Evolutionary conservation across 2,113 vertebrate genomes (phyloP), one percentile per base, ranked within the genome.

Genomic region (Pluvialis apricaria): DNA sequence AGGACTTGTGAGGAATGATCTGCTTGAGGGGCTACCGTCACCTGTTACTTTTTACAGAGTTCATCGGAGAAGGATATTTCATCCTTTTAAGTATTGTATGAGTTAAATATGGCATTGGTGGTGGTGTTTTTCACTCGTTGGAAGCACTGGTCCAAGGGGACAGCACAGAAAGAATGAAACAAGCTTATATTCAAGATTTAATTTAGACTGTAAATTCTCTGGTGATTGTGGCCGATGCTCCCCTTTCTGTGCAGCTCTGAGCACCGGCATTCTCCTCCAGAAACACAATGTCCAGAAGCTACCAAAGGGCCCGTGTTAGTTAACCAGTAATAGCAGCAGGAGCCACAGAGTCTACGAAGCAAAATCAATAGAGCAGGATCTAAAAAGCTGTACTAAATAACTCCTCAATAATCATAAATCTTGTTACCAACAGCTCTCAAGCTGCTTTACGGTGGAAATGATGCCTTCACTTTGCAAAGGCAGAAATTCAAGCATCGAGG

Each of bases 371-470:
- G 54, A 80, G 78, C 70, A 57, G 45, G 66, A 80, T 70, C 78
- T 92, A 70, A 96, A 90, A 90, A 93, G 90, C 92, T 69, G 36
- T 36, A 51, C 81, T 92, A 85, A 97, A 38, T 88, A 90, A 95
- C 70, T 90, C 51, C 58, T 95, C 87, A 65, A 55, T 82, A 82
- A 93, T 61, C 82, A 90, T 96, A 96, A 95, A 93, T 96, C 94
- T 88, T 65, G 28, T 82, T 95, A 94, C 71, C 87, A 82, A 31
- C 62, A 70, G 84, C 68, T 95, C 90, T 82, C 78, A 76, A 3
- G 11, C 92, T 83, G 84, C 82, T 77, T 95, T 57, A 42, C 0
- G 0, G 82, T 72, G 82, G 66, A 75, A 92, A 47, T 2, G 14
- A 80, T 90, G 90, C 61, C 61, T 36, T 97, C 0, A 0, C 66